Base-by-base conservation (phyloP, 35 echinoderm and acorn worm genomes). In the Stichopus chloronotus region DNA sequence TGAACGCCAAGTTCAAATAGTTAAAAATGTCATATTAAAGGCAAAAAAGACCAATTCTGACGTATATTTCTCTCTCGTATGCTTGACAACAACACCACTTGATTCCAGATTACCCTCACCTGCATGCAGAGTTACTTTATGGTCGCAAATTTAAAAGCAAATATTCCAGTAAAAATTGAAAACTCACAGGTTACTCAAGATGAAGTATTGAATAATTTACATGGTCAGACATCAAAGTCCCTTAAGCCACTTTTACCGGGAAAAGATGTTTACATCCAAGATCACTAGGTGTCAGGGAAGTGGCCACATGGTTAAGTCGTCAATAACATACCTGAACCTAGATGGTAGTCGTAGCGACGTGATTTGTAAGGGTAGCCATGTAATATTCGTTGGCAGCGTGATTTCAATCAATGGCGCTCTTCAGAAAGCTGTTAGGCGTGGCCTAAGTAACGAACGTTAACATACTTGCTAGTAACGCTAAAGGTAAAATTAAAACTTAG, bases 61-160 rank as follows among this genome's bases (percentile, higher is more conserved):
- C 63, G 60, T 92, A 16, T 23, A 90, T 16, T 14, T 93, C 19
- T 76, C 76, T 24, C 19, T 95, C 2, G 20, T 95, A 54, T 90
- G 78, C 16, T 78, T 77, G 12, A 72, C 79, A 77, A 83, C 94
- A 63, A 95, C 94, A 6, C 94, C 56, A 22, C 54, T 95, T 13
- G 84, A 93, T 58, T 83, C 19, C 12, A 10, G 74, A 53, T 52
- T 93, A 63, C 91, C 94, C 12, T 95, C 94, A 17, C 91, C 94
- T 21, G 77, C 94, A 43, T 43, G 30, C 30, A 12, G 94, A 95
- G 54, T 52, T 95, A 30, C 85, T 95, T 1, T 59, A 95, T 78
- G 90, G 90, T 25, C 63, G 77, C 7, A 95, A 95, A 87, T 76
- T 88, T 20, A 58, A 43, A 61, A 63, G 53, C 17, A 57, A 92